Evolutionary conservation across 2,797 vertebrate species (phyloP).

Genomic region (Pseudocheirus occidentalis): DNA sequence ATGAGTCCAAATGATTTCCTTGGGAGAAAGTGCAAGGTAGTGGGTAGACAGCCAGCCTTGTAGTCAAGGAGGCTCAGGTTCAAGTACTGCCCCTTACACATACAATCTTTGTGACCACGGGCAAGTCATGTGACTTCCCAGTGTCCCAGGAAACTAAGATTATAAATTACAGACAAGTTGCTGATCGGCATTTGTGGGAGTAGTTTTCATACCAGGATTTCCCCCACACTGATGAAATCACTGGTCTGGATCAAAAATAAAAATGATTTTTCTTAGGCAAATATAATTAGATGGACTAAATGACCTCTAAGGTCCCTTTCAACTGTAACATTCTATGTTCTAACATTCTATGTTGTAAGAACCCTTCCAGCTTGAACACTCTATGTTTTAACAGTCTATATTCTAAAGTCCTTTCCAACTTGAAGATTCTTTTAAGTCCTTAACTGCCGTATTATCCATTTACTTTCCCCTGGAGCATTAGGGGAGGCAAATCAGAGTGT

Average conservation of each 20-base stretch:
- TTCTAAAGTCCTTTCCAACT: not conserved
- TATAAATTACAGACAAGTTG: not conserved
- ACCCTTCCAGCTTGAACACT: not conserved
- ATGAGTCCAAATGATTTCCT: not conserved
- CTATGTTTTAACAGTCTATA: not conserved
- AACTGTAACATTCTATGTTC: not conserved
- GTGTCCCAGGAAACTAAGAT: not conserved
- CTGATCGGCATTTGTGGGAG: not conserved
- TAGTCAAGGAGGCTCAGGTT: not conserved
- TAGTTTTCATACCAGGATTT: not conserved
- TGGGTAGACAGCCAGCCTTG: not conserved
- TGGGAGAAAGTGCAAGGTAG: not conserved
- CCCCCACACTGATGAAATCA: not conserved
- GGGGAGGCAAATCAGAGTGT: not conserved
- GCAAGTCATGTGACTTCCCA: not conserved
- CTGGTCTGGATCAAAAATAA: not conserved
- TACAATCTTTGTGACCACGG: not conserved
- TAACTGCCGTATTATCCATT: not conserved
- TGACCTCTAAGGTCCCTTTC: conserved; percentile 5
- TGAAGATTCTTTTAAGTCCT: not conserved
- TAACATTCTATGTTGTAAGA: not conserved
- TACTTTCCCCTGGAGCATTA: not conserved
- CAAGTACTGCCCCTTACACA: not conserved
- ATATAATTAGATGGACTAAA: not conserved
- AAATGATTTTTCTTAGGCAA: not conserved